Percentiles rank a stretch among this genome's conserved stretches.
phyloP scores from a whole-genome alignment of 2,888 invertebrate genomes.

The Boloria euphrosyne region DNA sequence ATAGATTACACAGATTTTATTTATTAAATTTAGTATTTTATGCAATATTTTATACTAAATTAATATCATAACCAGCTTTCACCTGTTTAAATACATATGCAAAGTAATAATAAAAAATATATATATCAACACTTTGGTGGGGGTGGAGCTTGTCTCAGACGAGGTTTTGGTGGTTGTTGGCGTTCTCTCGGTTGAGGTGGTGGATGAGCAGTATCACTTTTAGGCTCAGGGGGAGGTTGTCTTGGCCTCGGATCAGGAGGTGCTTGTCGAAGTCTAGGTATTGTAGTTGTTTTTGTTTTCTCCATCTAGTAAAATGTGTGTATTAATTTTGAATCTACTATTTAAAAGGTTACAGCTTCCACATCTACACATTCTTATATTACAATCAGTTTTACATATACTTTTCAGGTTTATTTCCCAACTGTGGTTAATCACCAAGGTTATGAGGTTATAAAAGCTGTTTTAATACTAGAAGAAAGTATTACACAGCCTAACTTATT shows the following conservation, averaged over 20 bases:
- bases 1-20: too few relatives aligned
- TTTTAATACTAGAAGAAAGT: too few relatives aligned
- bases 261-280: constrained; percentile 48
- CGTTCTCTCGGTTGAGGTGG: constrained; percentile 55
- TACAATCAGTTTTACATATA: too few relatives aligned
- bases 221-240: constrained; percentile 57
- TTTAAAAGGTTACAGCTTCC: background rate
- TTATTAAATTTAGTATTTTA: too few relatives aligned
- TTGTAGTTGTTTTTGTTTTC: constrained; percentile 34
- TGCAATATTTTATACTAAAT: too few relatives aligned
- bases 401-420: too few relatives aligned
- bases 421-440: too few relatives aligned
- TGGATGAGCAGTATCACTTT: constrained; percentile 46
- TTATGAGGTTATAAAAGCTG: too few relatives aligned
- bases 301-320: constrained; percentile 14
- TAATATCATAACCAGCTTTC: too few relatives aligned
- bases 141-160: constrained; percentile 47
- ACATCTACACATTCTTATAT: background rate
- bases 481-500: too few relatives aligned
- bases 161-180: constrained; percentile 55
- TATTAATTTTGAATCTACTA: background rate
- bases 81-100: too few relatives aligned
- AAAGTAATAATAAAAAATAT: background rate
- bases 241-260: constrained; percentile 59
- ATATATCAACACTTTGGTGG: constrained; percentile 30